phyloP scores from a whole-genome alignment of 2,888 invertebrate species.

The Chymomyza amoena region DNA sequence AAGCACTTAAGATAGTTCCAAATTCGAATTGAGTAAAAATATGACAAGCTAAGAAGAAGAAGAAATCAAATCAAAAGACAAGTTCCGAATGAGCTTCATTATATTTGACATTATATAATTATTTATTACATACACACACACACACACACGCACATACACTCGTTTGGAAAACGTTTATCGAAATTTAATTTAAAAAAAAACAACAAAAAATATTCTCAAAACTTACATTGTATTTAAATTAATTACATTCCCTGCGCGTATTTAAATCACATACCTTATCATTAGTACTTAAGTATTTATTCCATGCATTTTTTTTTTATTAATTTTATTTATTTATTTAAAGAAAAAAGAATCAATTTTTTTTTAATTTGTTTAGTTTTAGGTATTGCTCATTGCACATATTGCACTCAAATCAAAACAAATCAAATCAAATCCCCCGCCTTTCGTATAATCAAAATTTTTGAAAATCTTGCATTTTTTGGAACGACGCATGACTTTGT shows the following conservation, averaged over 20 bases:
- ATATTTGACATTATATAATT: neutral
- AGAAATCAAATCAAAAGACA: neutral
- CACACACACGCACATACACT: neutral
- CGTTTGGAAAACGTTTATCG: neutral
- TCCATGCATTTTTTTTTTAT: neutral
- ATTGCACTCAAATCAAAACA: conserved; percentile 39
- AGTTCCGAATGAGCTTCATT: neutral
- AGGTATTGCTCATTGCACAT: conserved; percentile 35
- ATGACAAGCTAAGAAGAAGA: neutral
- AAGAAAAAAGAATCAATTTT: neutral
- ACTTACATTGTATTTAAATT: neutral
- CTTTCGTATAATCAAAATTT: conserved; percentile 30
- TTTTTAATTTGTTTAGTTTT: conserved; percentile 18
- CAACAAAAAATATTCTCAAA: neutral
- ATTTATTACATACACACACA: neutral
- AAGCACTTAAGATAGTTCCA: neutral
- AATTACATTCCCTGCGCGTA: neutral
- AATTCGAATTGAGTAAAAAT: conserved; percentile 6
- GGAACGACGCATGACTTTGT: conserved; percentile 38
- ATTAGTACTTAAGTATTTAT: neutral
- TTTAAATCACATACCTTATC: neutral
- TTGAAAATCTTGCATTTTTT: conserved; percentile 10
- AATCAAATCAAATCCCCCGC: too few species aligned
- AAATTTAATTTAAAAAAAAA: neutral
- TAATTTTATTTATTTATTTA: neutral